Conservation (phyloP, 2,113 vertebrate genomes). For the Passer montanus region DNA sequence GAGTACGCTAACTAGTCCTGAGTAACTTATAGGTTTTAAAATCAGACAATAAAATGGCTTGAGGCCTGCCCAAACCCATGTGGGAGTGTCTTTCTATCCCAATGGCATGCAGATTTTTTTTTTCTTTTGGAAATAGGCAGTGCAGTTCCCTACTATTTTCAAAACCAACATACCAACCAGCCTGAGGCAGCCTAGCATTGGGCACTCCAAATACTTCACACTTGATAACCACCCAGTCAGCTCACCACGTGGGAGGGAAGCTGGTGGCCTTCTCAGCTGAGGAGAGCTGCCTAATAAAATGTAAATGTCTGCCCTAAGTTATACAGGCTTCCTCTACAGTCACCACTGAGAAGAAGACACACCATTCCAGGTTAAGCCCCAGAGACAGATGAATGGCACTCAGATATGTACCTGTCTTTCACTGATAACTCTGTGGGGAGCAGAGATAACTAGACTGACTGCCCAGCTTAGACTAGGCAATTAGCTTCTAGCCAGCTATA, state of each 20-base stretch:
- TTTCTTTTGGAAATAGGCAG: neutral
- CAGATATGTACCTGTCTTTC: neutral
- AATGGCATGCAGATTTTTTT: neutral
- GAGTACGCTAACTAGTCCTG: neutral
- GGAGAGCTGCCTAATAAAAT: neutral
- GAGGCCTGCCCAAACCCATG: neutral
- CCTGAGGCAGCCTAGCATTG: neutral
- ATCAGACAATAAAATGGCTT: neutral
- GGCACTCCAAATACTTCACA: neutral
- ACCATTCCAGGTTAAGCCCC: neutral
- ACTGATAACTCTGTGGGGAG: neutral
- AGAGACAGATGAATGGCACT: neutral
- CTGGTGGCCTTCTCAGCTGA: neutral
- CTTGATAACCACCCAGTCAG: neutral
- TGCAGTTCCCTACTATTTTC: neutral
- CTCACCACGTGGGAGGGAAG: neutral
- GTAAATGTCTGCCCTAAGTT: neutral
- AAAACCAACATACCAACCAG: neutral
- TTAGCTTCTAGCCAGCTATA: neutral
- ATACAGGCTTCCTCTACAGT: neutral
- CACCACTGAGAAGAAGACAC: neutral
- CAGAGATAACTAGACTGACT: neutral
- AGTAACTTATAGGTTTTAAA: neutral
- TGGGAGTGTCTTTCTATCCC: neutral
- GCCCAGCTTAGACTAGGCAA: neutral